A percentile compares a stretch with the other conserved stretches of the same genome.
phyloP scores from a whole-genome alignment of 2,888 invertebrate species.

The Leucoma salicis region DNA sequence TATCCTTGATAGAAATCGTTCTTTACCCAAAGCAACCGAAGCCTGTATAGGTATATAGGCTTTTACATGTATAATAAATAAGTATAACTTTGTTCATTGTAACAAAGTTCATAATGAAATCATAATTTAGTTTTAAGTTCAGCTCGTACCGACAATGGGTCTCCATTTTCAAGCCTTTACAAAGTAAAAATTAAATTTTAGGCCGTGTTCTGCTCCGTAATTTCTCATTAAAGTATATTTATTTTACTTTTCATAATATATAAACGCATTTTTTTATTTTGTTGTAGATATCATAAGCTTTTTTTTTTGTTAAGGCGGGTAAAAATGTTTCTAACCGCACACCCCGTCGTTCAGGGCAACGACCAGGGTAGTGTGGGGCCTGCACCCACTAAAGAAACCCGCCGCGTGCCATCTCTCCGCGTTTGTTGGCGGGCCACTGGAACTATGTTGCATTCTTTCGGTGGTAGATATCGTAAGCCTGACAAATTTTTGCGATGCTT shows the following conservation, averaged over 20 bases:
- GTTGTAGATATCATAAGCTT: too few species aligned
- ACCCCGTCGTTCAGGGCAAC: too few species aligned
- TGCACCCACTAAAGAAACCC: too few species aligned
- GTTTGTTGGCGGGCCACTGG: too few species aligned
- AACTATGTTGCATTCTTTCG: too few species aligned
- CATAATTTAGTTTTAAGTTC: conserved; percentile 46
- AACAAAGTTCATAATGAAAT: conserved; percentile 40
- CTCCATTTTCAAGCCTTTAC: conserved; percentile 39
- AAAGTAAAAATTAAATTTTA: conserved; percentile 50
- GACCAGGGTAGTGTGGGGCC: too few species aligned
- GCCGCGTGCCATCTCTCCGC: too few species aligned
- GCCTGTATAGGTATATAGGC: conserved; percentile 8
- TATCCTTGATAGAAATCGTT: too few species aligned
- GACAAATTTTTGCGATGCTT: too few species aligned
- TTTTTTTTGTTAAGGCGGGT: too few species aligned
- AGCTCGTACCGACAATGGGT: conserved; percentile 41
- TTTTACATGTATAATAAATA: conserved; percentile 29
- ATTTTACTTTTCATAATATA: conserved; percentile 12
- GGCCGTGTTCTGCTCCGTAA: conserved; percentile 40
- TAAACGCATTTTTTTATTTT: background rate
- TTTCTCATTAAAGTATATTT: conserved; percentile 44
- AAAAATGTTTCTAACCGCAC: too few species aligned
- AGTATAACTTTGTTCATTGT: conserved; percentile 28
- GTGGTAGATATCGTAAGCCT: too few species aligned
- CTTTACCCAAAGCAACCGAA: conserved; percentile 1